Evolutionary conservation across 2,888 invertebrate genomes (phyloP).

Genomic region (Saturnia pavonia): DNA sequence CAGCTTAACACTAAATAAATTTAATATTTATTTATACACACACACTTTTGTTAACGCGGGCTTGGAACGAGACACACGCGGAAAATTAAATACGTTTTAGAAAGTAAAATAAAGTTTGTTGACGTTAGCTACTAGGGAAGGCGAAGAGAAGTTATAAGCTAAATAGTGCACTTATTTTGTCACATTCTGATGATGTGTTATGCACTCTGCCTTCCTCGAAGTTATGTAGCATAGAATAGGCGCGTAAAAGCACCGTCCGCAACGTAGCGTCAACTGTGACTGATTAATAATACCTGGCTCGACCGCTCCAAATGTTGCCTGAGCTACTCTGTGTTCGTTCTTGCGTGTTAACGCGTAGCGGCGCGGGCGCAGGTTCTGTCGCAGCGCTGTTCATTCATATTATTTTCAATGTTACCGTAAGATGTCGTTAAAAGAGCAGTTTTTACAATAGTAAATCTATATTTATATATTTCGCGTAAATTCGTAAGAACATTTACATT

Average conservation of each 20-base stretch:
- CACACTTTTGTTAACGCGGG: conserved; percentile 73
- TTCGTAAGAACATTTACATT: background rate
- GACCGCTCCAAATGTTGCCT: conserved; percentile 56
- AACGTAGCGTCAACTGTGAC: conserved; percentile 59
- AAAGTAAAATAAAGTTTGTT: conserved; percentile 74
- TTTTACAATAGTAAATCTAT: background rate
- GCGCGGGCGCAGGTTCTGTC: conserved; percentile 39
- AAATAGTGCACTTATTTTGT: conserved; percentile 64
- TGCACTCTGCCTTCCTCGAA: conserved; percentile 63
- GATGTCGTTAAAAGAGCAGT: conserved; percentile 32
- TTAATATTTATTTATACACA: conserved; percentile 76
- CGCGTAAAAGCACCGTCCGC: conserved; percentile 61
- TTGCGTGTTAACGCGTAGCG: conserved; percentile 46
- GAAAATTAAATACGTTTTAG: conserved; percentile 78
- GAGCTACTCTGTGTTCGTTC: conserved; percentile 52
- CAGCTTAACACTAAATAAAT: conserved; percentile 61
- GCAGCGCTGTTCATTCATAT: conserved; percentile 26
- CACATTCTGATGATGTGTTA: conserved; percentile 75
- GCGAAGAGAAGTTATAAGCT: conserved; percentile 63
- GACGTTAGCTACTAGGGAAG: conserved; percentile 61
- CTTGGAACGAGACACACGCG: conserved; percentile 73
- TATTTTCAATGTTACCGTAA: conserved; percentile 27
- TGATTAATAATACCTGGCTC: conserved; percentile 52
- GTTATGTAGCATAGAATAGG: conserved; percentile 52
- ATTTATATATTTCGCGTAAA: background rate